A percentile compares a stretch with the other conserved stretches of the same genome.
phyloP scores from a whole-genome alignment of 2,888 invertebrate species.

The Limnephilus marmoratus region DNA sequence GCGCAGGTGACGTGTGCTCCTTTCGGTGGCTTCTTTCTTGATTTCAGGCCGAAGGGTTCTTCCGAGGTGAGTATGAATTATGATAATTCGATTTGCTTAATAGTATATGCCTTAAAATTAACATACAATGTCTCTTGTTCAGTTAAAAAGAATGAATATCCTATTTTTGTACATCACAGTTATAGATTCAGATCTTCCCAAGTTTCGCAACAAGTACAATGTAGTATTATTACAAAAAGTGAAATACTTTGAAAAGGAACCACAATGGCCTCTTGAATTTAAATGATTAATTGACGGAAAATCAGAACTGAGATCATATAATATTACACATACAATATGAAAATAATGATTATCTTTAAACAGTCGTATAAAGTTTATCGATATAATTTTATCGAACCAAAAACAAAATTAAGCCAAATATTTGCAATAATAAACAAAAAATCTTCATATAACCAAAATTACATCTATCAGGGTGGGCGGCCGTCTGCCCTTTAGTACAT shows the following conservation, averaged over 20 bases:
- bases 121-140: slow-evolving; percentile 58
- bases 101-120: slow-evolving; percentile 61
- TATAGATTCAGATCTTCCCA: slow-evolving; percentile 65
- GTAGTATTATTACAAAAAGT: slow-evolving; percentile 53
- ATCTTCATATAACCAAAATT: slow-evolving; percentile 47
- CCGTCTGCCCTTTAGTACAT: slow-evolving; percentile 16
- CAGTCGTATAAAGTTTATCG: slow-evolving; percentile 56
- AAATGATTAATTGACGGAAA: slow-evolving; percentile 64
- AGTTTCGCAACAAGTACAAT: slow-evolving; percentile 56
- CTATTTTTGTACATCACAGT: slow-evolving; percentile 77
- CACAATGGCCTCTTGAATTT: slow-evolving; percentile 30
- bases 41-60: slow-evolving; percentile 17
- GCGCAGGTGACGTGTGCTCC: neutral
- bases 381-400: slow-evolving; percentile 58
- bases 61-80: slow-evolving; percentile 33
- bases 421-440: slow-evolving; percentile 52
- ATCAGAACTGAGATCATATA: slow-evolving; percentile 65
- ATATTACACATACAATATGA: slow-evolving; percentile 61
- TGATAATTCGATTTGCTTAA: slow-evolving; percentile 46
- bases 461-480: slow-evolving; percentile 44
- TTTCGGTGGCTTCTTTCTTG: slow-evolving; percentile 14
- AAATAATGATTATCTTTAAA: slow-evolving; percentile 59
- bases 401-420: slow-evolving; percentile 58
- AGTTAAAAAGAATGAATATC: slow-evolving; percentile 76
- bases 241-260: slow-evolving; percentile 35